Base-by-base conservation (phyloP, 2,888 invertebrate species). In the Venustoraphidia nigricollis region DNA sequence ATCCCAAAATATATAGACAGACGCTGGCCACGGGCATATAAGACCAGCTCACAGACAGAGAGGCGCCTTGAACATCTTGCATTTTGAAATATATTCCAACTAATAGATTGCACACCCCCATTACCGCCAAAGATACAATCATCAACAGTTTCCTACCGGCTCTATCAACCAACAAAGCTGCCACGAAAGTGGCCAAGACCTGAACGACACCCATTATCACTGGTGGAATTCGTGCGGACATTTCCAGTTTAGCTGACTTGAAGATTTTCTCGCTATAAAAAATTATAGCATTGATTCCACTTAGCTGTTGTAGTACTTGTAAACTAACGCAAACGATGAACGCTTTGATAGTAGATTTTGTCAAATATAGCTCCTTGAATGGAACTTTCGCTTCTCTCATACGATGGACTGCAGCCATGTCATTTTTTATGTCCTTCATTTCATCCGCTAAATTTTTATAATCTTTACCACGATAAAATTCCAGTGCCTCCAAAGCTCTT, bases 191-290 rank as follows among this genome's bases (percentile, higher is more conserved):
- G 61, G 80, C 79, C 2, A 78, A 58, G 9, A 82, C 83, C 65
- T 90, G 89, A 1, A 89, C 84, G 1, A 79, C 66, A 0, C 85
- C 87, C 3, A 91, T 78, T 37, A 85, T 73, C 51, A 90, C 83
- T 17, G 86, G 77, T 10, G 83, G 79, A 8, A 77, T 58, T 9
- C 71, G 70, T 0, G 82, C 70, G 53, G 71, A 58, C 50, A 84
- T 66, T n/a, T 74, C 64, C 50, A 78, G 79, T 34, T 82, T 82
- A 9, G 85, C 79, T 3, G 77, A 78, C 44, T 69, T 55, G 65
- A 87, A 85, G 57, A 87, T 86, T 45, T 71, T 69, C 50, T 75
- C 74, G 1, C 83, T 79, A 61, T 83, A 85, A 66, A 86, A 85
- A 57, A 86, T 82, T 51, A 87, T 81, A 1, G 84, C 84, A 65